These are phyloP conservation scores for Mimumesa dahlbomi DNA, from an alignment of 2,888 invertebrate genomes.

Conservation along the genomic window DNA sequence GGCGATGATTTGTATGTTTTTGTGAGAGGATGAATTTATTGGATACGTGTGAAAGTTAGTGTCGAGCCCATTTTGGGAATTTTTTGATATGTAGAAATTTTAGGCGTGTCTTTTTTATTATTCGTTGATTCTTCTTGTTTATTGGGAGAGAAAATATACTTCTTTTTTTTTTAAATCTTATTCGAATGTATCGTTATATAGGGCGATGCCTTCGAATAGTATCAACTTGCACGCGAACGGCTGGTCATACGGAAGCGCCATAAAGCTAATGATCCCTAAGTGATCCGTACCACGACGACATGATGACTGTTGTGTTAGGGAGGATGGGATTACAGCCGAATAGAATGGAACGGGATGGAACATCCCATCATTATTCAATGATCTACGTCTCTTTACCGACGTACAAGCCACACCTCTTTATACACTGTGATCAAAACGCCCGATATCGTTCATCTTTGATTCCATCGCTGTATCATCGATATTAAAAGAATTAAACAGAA, in stretches of 20 bases:
- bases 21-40: too few relatives aligned
- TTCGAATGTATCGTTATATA: conserved; percentile 7
- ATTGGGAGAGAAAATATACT: too few relatives aligned
- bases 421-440: conserved; percentile 7
- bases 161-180: too few relatives aligned
- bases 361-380: conserved; percentile 78
- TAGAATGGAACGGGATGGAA: conserved; percentile 70
- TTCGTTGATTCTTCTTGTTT: too few relatives aligned
- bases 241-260: conserved; percentile 67
- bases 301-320: conserved; percentile 66
- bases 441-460: not conserved
- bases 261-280: conserved; percentile 69
- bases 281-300: conserved; percentile 69
- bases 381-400: conserved; percentile 70
- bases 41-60: too few relatives aligned
- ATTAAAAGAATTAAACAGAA: too few relatives aligned
- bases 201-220: conserved; percentile 28
- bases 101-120: too few relatives aligned
- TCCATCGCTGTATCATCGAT: too few relatives aligned
- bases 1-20: not conserved
- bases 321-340: conserved; percentile 70
- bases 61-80: too few relatives aligned
- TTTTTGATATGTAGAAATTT: too few relatives aligned
- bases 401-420: conserved; percentile 54
- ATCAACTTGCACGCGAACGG: conserved; percentile 60